Conservation (phyloP, 2,113 vertebrate species). For the Parotia lawesii region DNA sequence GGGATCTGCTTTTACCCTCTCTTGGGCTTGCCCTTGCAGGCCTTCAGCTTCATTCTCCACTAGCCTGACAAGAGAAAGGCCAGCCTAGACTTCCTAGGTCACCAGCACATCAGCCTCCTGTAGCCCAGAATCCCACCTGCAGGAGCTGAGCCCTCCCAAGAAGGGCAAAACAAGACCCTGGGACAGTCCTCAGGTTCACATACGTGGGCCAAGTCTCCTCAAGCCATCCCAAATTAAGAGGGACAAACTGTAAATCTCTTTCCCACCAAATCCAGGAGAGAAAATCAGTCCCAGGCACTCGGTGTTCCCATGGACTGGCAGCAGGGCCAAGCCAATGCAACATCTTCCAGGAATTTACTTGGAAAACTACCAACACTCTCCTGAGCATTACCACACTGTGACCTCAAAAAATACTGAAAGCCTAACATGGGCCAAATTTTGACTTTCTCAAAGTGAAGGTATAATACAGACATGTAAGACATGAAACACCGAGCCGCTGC, state of each 20-base stretch:
- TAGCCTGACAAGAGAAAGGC: not conserved
- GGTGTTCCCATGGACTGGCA: not conserved
- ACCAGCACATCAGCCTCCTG: not conserved
- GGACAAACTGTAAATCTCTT: not conserved
- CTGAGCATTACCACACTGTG: not conserved
- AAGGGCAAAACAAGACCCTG: not conserved
- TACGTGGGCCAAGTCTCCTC: not conserved
- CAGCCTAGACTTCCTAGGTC: not conserved
- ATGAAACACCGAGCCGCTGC: not conserved
- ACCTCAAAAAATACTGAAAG: not conserved
- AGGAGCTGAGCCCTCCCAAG: not conserved
- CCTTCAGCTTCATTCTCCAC: not conserved
- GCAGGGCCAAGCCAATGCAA: not conserved
- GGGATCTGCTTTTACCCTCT: not conserved
- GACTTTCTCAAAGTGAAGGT: not conserved
- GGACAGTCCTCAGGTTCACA: not conserved
- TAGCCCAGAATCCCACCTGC: not conserved
- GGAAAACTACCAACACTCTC: not conserved
- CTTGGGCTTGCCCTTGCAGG: not conserved
- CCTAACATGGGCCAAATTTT: not conserved
- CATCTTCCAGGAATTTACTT: not conserved
- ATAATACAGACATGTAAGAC: not conserved
- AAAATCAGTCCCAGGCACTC: not conserved
- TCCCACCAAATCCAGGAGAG: not conserved
- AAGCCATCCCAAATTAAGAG: not conserved